Conservation (phyloP, 1,140 invertebrate genomes). For the Agraylea sexmaculata region DNA sequence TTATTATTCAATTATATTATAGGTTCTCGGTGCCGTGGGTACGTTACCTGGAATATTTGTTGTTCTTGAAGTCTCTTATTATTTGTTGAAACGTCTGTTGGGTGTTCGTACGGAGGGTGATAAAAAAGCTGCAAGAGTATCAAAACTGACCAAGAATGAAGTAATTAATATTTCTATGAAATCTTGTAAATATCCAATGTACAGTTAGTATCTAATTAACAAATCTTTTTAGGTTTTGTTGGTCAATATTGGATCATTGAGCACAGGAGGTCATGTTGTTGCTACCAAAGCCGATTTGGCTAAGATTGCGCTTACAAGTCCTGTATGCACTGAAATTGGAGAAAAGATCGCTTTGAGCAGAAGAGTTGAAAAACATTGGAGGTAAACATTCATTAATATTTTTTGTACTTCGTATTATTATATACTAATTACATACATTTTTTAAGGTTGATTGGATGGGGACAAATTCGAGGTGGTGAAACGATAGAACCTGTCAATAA, state of each 20-base stretch:
- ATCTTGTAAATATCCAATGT: not conserved
- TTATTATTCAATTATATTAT: constrained; percentile 1
- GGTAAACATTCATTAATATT: constrained; percentile 41
- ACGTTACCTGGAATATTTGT: constrained; percentile 95
- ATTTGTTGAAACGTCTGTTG: constrained; percentile 85
- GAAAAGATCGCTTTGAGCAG: constrained; percentile 98
- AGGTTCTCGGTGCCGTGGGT: constrained; percentile 92
- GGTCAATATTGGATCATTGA: constrained; percentile 98
- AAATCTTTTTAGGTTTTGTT: constrained; percentile 71
- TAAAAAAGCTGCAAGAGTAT: constrained; percentile 95
- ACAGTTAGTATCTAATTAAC: not conserved
- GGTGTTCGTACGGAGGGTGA: constrained; percentile 98
- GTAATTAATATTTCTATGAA: constrained; percentile 22
- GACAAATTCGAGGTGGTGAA: constrained; percentile 84
- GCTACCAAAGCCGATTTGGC: constrained; percentile 96
- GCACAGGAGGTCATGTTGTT: constrained; percentile 91
- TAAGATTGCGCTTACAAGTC: constrained; percentile 92
- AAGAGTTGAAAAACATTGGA: constrained; percentile 98
- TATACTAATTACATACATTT: constrained; percentile 17
- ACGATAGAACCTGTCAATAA: constrained; percentile 65
- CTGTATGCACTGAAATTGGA: constrained; percentile 96
- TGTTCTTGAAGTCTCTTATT: constrained; percentile 97
- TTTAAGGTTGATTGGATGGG: constrained; percentile 89
- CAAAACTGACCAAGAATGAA: constrained; percentile 81
- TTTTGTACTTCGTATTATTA: constrained; percentile 3